Evolutionary conservation across 2,797 vertebrate species (phyloP), one percentile per base, ranked within the genome.

Genomic region (Eulemur albifrons): DNA sequence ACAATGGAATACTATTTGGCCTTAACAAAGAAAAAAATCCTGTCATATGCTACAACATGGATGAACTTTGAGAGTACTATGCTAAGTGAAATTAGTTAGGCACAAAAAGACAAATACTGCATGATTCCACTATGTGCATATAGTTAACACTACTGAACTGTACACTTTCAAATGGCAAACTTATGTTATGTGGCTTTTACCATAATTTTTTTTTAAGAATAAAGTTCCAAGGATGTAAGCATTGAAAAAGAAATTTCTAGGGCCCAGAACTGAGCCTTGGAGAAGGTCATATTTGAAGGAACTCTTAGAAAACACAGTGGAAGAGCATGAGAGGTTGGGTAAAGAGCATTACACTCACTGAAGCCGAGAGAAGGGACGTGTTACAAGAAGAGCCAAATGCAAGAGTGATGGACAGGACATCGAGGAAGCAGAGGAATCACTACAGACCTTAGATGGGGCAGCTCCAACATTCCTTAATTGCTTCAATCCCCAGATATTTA

Each of bases 71-170:
- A 95, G 25, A 32, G 70, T 50, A 85, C 54, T 61, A 63, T 30
- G 27, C 45, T 75, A 80, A 84, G 21, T 72, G 15, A 96, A 95
- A 94, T 40, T 80, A 93, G 18, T 63, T n/a, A 43, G n/a, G 52
- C 69, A 81, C 80, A 86, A 52, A 88, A 61, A 81, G 30, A 85
- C 50, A 88, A 88, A 90, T 10, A 45, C 35, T 40, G 3, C 15
- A 72, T 72, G 8, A 63, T 81, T 87, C 40, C 3, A 7, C 3
- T 63, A 38, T 5, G 7, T 54, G 21, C 23, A 54, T 52, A 59
- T 7, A 52, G 6, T 84, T 84, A 73, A 90, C 11, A 72, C 13
- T 69, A 43, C 27, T 45, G 27, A 91, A 73, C 13, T 32, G 7
- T 50, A 21, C 3, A 6, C 30, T 88, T 85, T 63, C 63, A 89